phyloP scores from a whole-genome alignment of 1,140 invertebrate species.

The Neoseiulus cucumeris region DNA sequence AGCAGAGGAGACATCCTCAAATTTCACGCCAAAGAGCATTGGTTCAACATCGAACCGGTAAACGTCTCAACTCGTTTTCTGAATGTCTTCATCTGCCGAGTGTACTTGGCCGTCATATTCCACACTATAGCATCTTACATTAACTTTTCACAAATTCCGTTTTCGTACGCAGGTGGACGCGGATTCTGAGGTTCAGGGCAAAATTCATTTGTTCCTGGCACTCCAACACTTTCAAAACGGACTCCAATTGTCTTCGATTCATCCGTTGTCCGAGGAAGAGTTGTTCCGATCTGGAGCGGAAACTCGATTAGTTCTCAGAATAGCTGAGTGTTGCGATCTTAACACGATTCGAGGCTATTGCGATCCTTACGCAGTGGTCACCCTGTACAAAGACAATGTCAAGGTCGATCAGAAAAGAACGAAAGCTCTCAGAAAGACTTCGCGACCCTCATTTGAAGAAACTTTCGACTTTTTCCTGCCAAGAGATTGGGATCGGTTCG shows the following conservation, averaged over 20 bases:
- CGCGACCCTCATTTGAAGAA: constrained; percentile 68
- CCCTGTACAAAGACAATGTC: constrained; percentile 36
- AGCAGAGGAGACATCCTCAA: constrained; percentile 58
- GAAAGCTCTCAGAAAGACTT: constrained; percentile 67
- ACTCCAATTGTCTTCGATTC: constrained; percentile 12
- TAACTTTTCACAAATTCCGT: too few relatives aligned
- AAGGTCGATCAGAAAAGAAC: constrained; percentile 47
- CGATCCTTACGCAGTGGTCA: constrained; percentile 65
- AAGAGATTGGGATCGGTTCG: constrained; percentile 29
- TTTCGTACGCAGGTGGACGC: constrained; percentile 36
- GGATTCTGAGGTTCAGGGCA: constrained; percentile 62
- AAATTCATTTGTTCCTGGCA: constrained; percentile 12
- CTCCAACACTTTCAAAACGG: constrained; percentile 4
- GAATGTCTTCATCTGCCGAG: too few relatives aligned
- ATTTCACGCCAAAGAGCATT: constrained; percentile 74
- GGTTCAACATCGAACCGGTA: constrained; percentile 57
- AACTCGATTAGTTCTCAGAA: constrained; percentile 27
- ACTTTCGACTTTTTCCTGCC: constrained; percentile 52
- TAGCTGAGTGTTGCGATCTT: constrained; percentile 64
- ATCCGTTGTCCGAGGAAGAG: neutral
- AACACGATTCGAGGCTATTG: constrained; percentile 70
- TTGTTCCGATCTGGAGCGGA: neutral
- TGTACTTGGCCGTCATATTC: too few relatives aligned
- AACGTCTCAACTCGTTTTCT: too few relatives aligned
- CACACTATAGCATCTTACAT: too few relatives aligned